These are phyloP conservation scores for Flexamia atlantica DNA, from an alignment of 2,888 invertebrate species.

Conservation along the genomic window DNA sequence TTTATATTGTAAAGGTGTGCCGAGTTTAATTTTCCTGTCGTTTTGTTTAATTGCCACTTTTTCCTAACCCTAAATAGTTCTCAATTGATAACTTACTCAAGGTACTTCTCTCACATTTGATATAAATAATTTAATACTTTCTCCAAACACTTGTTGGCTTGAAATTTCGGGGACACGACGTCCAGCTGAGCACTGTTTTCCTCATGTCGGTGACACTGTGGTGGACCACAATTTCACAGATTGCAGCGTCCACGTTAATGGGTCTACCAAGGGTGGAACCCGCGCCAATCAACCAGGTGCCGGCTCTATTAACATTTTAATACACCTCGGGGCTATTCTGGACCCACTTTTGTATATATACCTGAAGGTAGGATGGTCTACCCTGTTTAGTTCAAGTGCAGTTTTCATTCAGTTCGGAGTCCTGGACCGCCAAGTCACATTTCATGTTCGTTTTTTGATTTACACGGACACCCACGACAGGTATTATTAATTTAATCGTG, in stretches of 20 bases:
- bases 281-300: conserved; percentile 16
- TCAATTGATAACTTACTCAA: too few relatives aligned
- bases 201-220: too few relatives aligned
- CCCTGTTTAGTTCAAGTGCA: not conserved
- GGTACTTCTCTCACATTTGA: too few relatives aligned
- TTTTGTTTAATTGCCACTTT: too few relatives aligned
- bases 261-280: conserved; percentile 9
- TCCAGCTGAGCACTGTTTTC: too few relatives aligned
- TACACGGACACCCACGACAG: not conserved
- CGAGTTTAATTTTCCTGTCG: too few relatives aligned
- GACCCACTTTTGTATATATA: not conserved
- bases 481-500: too few relatives aligned
- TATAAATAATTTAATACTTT: too few relatives aligned
- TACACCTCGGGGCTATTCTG: not conserved
- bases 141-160: too few relatives aligned
- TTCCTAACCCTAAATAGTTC: too few relatives aligned
- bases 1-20: too few relatives aligned
- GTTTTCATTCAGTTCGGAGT: not conserved
- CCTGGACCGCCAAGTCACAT: not conserved
- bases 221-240: conserved; percentile 11
- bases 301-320: conserved; percentile 26
- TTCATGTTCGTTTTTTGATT: conserved; percentile 12
- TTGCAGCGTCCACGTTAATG: not conserved
- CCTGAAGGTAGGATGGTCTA: not conserved
- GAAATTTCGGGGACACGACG: too few relatives aligned